phyloP scores from a whole-genome alignment of 2,113 vertebrate species.

The Otus sunia region DNA sequence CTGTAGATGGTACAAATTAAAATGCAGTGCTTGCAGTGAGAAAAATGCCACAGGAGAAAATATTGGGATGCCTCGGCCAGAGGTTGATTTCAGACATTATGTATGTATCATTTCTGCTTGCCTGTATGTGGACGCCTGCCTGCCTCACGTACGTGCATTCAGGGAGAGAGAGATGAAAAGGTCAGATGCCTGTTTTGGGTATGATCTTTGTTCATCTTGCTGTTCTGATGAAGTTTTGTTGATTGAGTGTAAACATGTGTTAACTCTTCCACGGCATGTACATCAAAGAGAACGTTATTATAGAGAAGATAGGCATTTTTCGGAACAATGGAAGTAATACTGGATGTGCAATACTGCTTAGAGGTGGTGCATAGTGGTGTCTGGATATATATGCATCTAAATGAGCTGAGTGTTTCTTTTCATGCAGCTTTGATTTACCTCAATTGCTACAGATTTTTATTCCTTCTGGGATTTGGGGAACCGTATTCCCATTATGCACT shows the following conservation, averaged over 20 bases:
- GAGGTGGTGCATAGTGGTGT: neutral
- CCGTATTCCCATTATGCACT: neutral
- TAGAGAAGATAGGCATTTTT: neutral
- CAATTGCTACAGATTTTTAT: neutral
- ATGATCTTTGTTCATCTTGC: neutral
- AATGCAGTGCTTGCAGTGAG: neutral
- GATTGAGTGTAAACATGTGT: constrained; percentile 19
- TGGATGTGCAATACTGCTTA: neutral
- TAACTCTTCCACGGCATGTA: neutral
- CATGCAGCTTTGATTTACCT: constrained; percentile 36
- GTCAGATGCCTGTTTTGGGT: neutral
- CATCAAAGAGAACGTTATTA: constrained; percentile 3
- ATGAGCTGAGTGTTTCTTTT: constrained; percentile 8
- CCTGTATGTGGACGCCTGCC: neutral
- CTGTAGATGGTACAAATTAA: neutral
- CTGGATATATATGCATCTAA: constrained; percentile 50
- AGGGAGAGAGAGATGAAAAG: neutral
- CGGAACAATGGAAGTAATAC: neutral
- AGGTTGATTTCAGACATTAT: neutral
- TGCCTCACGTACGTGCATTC: neutral
- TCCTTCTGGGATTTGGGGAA: neutral
- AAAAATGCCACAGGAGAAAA: neutral
- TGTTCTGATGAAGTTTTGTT: constrained; percentile 37
- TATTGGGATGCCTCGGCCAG: neutral
- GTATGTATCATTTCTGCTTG: accelerated